These are phyloP conservation scores for Drymonia ruficornis DNA, from an alignment of 2,888 invertebrate genomes.

Conservation along the genomic window DNA sequence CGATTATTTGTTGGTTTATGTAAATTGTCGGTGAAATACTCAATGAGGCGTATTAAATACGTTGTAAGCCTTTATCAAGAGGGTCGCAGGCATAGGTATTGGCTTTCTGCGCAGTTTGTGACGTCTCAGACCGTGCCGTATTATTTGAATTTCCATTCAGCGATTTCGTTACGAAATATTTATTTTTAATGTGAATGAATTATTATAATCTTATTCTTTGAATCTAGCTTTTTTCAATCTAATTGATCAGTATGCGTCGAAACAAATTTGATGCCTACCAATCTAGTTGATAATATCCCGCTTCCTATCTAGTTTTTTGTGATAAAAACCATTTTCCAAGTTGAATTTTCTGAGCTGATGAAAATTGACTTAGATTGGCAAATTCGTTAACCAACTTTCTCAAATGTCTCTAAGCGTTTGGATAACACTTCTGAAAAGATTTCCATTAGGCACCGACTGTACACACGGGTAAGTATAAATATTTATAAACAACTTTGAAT, in stretches of 20 bases:
- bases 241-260: too few relatives aligned
- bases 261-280: too few relatives aligned
- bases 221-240: too few relatives aligned
- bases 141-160: background rate
- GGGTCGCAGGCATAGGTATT: conserved; percentile 59
- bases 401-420: conserved; percentile 34
- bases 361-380: conserved; percentile 48
- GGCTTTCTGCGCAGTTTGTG: conserved; percentile 23
- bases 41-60: conserved; percentile 69
- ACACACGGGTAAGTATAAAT: conserved; percentile 25
- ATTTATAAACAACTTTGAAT: conserved; percentile 21
- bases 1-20: conserved; percentile 65
- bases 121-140: conserved; percentile 20
- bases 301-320: too few relatives aligned
- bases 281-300: too few relatives aligned
- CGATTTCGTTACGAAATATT: background rate
- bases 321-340: conserved; percentile 49
- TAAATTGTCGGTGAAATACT: conserved; percentile 68
- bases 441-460: conserved; percentile 38
- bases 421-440: conserved; percentile 37
- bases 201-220: too few relatives aligned
- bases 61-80: conserved; percentile 70
- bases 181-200: background rate
- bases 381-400: conserved; percentile 45
- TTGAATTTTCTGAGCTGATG: conserved; percentile 53